Base-by-base conservation (phyloP, 1,140 invertebrate species). In the Calycopis cecrops region DNA sequence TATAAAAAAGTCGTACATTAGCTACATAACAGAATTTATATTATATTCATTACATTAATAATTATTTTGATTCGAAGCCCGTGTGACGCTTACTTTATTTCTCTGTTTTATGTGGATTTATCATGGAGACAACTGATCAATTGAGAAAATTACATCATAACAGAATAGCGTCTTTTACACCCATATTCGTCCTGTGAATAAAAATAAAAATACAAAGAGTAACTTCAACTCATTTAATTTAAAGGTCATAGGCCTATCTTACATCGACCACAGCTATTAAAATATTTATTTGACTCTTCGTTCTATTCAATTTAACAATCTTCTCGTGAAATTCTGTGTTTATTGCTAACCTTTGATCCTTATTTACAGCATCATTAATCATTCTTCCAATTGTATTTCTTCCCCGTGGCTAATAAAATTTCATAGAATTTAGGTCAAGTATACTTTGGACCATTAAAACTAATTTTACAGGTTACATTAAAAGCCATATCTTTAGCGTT, bases 351-450 rank as follows among this genome's bases (percentile, higher is more conserved):
- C 33, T 57, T 51, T 12, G 35, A 21, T 48, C 59, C 49, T 21
- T 58, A 33, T 34, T 65, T 63, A 12, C 21, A 6, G 2, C 21
- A 28, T 57, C 47, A 56, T 62, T 79, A 61, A 48, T 86, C 83
- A 52, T 80, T 84, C 69, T 84, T 84, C 80, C 80, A 84, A 52
- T 86, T 78, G 52, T 84, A 86, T 62, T 65, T 76, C 62, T 73
- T 81, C 11, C 83, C 83, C 38, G 84, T 79, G 14, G 65, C 72
- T 60, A 74, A 50, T 52, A 86, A 60, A 6, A 86, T 78, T 37
- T 84, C 80, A 58, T 83, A 71, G 52, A 86, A 86, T 64, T 73
- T 84, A 10, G 83, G 83, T 80, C 83, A 84, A 40, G 59, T 67
- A 18, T 50, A 44, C 48, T 50, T 47, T 34, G 52, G 18, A 57